A percentile compares a stretch with the other conserved stretches of the same genome.
Evolutionary conservation across 2,888 invertebrate genomes (phyloP).

Genomic region (Deilephila elpenor): DNA sequence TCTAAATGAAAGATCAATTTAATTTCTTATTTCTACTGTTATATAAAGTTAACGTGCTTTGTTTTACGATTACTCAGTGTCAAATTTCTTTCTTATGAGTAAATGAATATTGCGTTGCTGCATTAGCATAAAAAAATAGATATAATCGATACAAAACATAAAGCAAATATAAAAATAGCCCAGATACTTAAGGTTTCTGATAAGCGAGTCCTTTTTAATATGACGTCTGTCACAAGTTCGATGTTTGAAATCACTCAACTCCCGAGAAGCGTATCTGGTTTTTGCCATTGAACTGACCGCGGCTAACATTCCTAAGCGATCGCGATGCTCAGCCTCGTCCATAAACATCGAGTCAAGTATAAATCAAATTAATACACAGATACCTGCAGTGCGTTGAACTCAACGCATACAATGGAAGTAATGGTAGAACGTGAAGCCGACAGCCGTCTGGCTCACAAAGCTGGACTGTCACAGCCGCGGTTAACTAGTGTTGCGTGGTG

Average conservation of each 20-base stretch:
- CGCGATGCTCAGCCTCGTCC: constrained; percentile 15
- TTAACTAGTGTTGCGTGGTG: constrained; percentile 51
- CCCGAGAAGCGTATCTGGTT: neutral
- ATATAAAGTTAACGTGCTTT: no score
- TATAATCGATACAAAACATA: neutral
- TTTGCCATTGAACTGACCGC: constrained; percentile 15
- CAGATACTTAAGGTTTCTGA: neutral
- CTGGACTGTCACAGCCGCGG: constrained; percentile 60
- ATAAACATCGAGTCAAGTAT: constrained; percentile 33
- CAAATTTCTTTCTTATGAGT: no score
- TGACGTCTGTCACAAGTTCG: constrained; percentile 5
- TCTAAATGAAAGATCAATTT: no score
- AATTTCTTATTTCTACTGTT: no score
- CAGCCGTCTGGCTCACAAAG: constrained; percentile 61
- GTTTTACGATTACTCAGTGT: no score
- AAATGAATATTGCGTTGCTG: no score
- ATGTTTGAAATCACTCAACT: constrained; percentile 8
- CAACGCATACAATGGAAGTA: constrained; percentile 61
- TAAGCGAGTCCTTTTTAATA: constrained; percentile 3
- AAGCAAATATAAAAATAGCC: neutral
- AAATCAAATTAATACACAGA: constrained; percentile 55
- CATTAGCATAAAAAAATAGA: neutral
- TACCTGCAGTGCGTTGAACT: constrained; percentile 57
- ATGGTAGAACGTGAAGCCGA: constrained; percentile 59
- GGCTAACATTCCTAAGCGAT: constrained; percentile 13